Percentiles rank a stretch among this genome's conserved stretches.
phyloP scores from a whole-genome alignment of 2,113 vertebrate species.

The Hymenochirus boettgeri region DNA sequence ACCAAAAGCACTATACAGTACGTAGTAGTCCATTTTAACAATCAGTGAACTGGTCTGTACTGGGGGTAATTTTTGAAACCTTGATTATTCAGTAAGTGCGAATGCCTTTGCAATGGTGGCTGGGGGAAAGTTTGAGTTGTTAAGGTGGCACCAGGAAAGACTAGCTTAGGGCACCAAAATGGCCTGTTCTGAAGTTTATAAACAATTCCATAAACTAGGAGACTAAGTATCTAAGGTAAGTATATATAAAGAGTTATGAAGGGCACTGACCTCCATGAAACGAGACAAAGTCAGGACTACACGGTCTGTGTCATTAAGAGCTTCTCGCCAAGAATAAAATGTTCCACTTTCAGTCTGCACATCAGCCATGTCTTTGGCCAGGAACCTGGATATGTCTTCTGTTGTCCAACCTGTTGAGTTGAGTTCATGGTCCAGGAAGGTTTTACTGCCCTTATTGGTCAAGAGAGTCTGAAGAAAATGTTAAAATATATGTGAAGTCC shows the following conservation, averaged over 20 bases:
- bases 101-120: too few relatives aligned
- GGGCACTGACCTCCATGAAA: constrained; percentile 88
- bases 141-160: too few relatives aligned
- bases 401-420: constrained; percentile 74
- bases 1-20: too few relatives aligned
- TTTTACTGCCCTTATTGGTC: constrained; percentile 65
- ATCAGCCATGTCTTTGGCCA: constrained; percentile 71
- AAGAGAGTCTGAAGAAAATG: constrained; percentile 68
- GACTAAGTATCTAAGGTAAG: background rate
- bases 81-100: too few relatives aligned
- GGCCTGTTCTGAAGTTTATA: too few relatives aligned
- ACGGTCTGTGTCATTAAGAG: constrained; percentile 88
- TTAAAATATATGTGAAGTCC: too few relatives aligned
- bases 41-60: too few relatives aligned
- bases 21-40: too few relatives aligned
- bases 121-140: too few relatives aligned
- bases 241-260: background rate
- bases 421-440: constrained; percentile 67
- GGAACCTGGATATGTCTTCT: constrained; percentile 69
- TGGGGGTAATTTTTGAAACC: too few relatives aligned
- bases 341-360: constrained; percentile 50
- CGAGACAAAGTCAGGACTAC: constrained; percentile 84
- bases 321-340: constrained; percentile 80
- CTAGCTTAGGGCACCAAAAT: too few relatives aligned
- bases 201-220: too few relatives aligned